Percentiles rank a stretch among this genome's conserved stretches.
Conservation (phyloP, 1,140 invertebrate genomes). For the Lasioglossum baleicum region DNA sequence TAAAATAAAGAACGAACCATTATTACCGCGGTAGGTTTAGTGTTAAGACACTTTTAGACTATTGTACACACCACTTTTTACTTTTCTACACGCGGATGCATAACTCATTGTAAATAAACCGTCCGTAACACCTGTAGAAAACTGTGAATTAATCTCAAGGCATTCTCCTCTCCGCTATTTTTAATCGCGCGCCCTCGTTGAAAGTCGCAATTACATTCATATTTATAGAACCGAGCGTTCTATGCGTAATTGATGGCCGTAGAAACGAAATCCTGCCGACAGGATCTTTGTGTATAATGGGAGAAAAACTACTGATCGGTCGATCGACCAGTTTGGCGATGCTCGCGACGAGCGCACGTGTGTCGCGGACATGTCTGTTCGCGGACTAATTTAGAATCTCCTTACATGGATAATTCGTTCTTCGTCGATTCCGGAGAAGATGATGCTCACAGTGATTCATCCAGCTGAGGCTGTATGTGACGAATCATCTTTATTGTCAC, state of each 20-base stretch:
- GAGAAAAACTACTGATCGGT: not conserved
- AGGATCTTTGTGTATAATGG: not conserved
- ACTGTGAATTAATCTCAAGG: not conserved
- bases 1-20: no score
- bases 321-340: conserved; percentile 4
- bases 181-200: not conserved
- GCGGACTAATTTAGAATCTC: conserved; percentile 40
- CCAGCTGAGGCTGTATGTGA: conserved; percentile 47
- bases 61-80: conserved; percentile 4
- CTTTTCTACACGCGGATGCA: not conserved
- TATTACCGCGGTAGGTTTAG: not conserved
- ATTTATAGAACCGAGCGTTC: not conserved
- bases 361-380: not conserved
- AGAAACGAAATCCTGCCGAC: not conserved
- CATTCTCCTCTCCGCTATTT: not conserved
- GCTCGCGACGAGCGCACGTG: conserved; percentile 16
- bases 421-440: conserved; percentile 55
- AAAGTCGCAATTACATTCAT: not conserved
- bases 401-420: conserved; percentile 47
- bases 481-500: conserved; percentile 68
- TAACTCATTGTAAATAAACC: conserved; percentile 27
- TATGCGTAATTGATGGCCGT: no score
- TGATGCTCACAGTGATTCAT: conserved; percentile 62
- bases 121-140: not conserved
- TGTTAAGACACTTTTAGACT: conserved; percentile 16